These are phyloP conservation scores for Trachops cirrhosus DNA, from an alignment of 2,797 vertebrate species.

Conservation along the genomic window DNA sequence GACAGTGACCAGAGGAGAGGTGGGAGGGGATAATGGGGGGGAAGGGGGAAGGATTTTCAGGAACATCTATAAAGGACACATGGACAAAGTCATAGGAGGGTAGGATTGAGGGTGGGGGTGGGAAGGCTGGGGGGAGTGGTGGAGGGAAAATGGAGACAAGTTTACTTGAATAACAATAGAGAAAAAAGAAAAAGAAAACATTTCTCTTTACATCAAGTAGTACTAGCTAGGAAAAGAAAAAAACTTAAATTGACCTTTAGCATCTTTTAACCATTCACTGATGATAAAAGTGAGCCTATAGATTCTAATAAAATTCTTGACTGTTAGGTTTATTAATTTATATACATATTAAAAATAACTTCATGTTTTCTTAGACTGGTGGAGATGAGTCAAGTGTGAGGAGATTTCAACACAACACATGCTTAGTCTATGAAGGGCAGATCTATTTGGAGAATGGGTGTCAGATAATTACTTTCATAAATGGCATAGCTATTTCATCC, in stretches of 20 bases:
- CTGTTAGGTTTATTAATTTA: constrained; percentile 19
- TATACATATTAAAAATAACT: constrained; percentile 22
- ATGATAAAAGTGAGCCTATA: background rate
- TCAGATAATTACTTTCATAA: constrained; percentile 48
- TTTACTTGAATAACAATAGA: no score
- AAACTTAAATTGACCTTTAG: background rate
- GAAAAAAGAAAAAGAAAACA: background rate
- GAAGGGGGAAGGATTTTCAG: no score
- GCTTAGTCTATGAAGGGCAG: background rate
- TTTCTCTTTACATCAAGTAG: background rate
- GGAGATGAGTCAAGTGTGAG: background rate
- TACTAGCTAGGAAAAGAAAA: background rate
- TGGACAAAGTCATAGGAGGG: no score
- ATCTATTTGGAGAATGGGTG: constrained; percentile 31
- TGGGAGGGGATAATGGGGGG: no score
- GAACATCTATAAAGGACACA: no score
- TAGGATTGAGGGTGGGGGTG: no score
- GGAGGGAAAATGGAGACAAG: no score
- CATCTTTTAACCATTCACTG: background rate
- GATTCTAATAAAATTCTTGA: constrained; percentile 9
- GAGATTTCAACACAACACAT: constrained; percentile 17
- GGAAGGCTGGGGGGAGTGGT: no score
- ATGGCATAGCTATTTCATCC: background rate
- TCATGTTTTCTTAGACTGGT: background rate
- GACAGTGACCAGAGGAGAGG: no score